Base-by-base conservation (phyloP, 2,797 vertebrate genomes). In the Tapera naevia region DNA sequence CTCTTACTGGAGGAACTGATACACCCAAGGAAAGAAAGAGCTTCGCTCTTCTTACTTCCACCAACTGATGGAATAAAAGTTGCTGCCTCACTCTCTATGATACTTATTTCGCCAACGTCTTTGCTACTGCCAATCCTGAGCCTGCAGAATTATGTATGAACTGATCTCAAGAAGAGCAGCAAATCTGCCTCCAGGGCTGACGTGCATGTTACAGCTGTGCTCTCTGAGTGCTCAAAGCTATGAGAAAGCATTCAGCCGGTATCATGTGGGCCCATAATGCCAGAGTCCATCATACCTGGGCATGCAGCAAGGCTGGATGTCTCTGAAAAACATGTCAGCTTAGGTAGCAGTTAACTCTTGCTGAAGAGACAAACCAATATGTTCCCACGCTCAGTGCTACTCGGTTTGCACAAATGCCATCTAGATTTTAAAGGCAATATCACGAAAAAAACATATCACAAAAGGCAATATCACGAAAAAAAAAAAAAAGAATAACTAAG, bases 161-260 rank as follows among this genome's bases (percentile, higher is more conserved):
- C 46, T 37, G 58, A 76, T 46, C 23, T 48, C 28, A 60, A 41
- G 16, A 11, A 18, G 10, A 53, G 17, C 23, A 58, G 72, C n/a
- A 61, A 25, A 64, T 18, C 21, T 46, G 27, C 18, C 46, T 35
- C 21, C 25, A 67, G 37, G 66, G 50, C 35, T 48, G n/a, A 33
- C 0, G 1, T 17, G 10, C 24, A 33, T 2, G 0, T 50, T 62
- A 35, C 25, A 53, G 33, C 33, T n/a, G 4, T 39, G 14, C 14
- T 50, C 45, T 66, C 14, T 6, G 0, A 9, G 10, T 7, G 19
- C 58, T 70, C 67, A 46, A 43, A 83, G 56, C 33, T 43, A 21
- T 11, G 7, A 30, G 45, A 64, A 58, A 32, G 27, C 61, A 46
- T 13, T 48, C 11, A 39, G 61, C 43, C 33, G 18, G 32, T 39